Base-by-base conservation (phyloP, 2,113 vertebrate genomes). In the Camelus bactrianus region DNA sequence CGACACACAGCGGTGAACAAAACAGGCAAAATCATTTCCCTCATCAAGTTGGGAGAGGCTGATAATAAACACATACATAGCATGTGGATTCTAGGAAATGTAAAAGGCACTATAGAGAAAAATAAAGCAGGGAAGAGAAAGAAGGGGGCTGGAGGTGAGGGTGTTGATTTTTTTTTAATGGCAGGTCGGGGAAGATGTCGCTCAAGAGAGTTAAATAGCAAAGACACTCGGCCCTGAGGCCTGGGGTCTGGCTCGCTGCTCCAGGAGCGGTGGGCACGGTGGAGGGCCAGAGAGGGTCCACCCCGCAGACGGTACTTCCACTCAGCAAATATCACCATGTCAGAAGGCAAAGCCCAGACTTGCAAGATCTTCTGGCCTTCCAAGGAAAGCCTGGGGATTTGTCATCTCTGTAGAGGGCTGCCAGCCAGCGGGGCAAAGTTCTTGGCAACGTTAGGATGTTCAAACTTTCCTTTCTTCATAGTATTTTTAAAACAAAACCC, bases 251-350 rank as follows among this genome's bases (percentile, higher is more conserved):
- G 48, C 19, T 69, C 17, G 28, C 65, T 28, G 8, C 38, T 15
- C 0, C 32, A 24, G 72, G 16, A 65, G 5, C 0, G 2, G 12
- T 3, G 3, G 19, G 6, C 3, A 0, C 6, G 0, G 15, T 1
- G 12, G 20, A n/a, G 14, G 14, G 8, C 15, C 0, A 0, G 28
- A 17, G 15, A 20, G 19, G 65, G 13, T 4, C 69, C 11, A 2
- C 0, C 32, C 10, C 1, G 0, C 0, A 12, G 20, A 42, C 64
- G 35, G 1, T 15, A 6, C 10, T 73, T 26, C 62, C 3, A 0
- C n/a, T 70, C 58, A 26, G 3, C 4, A 1, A 35, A 6, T 0
- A 0, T 28, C 0, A 0, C 84, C 5, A 0, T 0, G 5, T 38
- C 22, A 4, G 4, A 73, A 28, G 38, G n/a, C 85, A 10, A 42